Base-by-base conservation (phyloP, 2,113 vertebrate genomes). In the Elaphurus davidianus region DNA sequence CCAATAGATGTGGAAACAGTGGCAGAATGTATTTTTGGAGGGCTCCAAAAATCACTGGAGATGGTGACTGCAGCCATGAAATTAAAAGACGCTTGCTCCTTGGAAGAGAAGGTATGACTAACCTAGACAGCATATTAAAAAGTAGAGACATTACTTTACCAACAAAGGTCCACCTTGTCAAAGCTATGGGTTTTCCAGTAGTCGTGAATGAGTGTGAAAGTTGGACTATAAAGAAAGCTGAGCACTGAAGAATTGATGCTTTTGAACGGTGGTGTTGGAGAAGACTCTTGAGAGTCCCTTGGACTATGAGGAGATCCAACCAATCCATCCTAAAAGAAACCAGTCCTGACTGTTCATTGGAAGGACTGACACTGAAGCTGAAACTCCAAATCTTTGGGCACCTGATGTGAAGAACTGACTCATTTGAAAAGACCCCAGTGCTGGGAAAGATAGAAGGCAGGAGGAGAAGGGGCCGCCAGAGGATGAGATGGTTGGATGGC, bases 381-480 rank as follows among this genome's bases (percentile, higher is more conserved):
- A 71, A 71, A 36, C n/a, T 71, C 10, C 67, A 71, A 71, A 12
- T 12, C n/a, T 71, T 23, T 71, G n/a, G 67, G 9, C 19, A 40
- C 19, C 19, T 71, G 67, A 71, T 71, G n/a, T 0, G 5, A 71
- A 71, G n/a, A 40, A 71, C 10, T 71, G n/a, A 40, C 67, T 71
- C 67, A 71, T 2, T 40, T 3, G 67, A 74, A 74, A 74, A 74
- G 21, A 40, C 21, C 19, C 36, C 40, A 21, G 12, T 74, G 36
- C n/a, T 74, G 36, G 67, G 33, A 23, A 74, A 74, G 36, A 74
- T 13, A 25, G 36, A 74, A 40, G 10, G 67, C 0, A 0, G 19
- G 64, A 67, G 62, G 17, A 40, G 19, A 74, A 74, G 67, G 19
- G 10, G 21, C 5, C 0, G 0, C 40, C 21, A 74, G 67, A 74